phyloP scores from a whole-genome alignment of 1,140 invertebrate genomes.

The Drosophila pectinifera region DNA sequence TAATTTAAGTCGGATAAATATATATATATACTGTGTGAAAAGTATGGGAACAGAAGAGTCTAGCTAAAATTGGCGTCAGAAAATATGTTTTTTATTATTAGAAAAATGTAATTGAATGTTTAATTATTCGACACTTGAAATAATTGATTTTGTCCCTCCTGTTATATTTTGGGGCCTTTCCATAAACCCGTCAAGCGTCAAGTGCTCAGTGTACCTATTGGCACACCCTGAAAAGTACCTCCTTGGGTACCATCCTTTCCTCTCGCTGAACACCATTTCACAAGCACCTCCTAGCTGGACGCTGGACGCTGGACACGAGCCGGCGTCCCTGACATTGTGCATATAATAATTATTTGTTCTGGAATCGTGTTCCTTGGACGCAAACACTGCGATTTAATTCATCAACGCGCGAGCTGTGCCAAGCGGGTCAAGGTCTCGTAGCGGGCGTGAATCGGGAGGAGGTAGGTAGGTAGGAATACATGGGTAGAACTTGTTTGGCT shows the following conservation, averaged over 20 bases:
- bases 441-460: constrained; percentile 13
- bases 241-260: too few species aligned
- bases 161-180: too few species aligned
- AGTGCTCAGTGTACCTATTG: too few species aligned
- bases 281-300: not conserved
- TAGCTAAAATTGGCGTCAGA: too few species aligned
- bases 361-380: constrained; percentile 2
- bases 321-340: constrained; percentile 26
- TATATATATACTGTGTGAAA: not conserved
- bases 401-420: constrained; percentile 18
- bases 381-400: constrained; percentile 22
- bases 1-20: too few species aligned
- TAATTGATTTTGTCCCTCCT: too few species aligned
- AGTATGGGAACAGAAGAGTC: too few species aligned
- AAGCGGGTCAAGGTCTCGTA: constrained; percentile 60
- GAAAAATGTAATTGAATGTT: too few species aligned
- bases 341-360: not conserved
- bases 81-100: not conserved
- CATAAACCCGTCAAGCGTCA: too few species aligned
- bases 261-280: too few species aligned
- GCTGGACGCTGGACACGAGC: not conserved
- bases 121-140: too few species aligned
- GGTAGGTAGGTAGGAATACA: not conserved
- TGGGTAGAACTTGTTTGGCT: constrained; percentile 33
- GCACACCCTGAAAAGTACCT: too few species aligned